These are phyloP conservation scores for Pygoscelis adeliae DNA, from an alignment of 2,113 vertebrate genomes.

Conservation along the genomic window DNA sequence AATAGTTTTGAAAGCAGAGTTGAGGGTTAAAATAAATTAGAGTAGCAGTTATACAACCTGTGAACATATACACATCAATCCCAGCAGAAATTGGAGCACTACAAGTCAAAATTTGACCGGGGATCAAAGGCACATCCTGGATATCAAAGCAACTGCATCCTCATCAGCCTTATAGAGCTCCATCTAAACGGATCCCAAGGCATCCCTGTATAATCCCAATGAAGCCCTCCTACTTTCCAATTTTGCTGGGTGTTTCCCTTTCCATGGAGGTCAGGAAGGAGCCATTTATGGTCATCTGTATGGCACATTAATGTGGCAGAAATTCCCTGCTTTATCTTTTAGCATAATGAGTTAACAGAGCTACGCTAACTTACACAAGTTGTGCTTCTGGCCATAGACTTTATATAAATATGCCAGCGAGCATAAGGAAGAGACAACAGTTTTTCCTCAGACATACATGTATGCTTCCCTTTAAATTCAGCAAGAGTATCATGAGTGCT, in stretches of 20 bases:
- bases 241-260: background rate
- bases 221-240: background rate
- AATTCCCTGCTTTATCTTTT: background rate
- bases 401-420: rapidly evolving
- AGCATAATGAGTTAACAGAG: background rate
- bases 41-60: background rate
- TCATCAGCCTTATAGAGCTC: background rate
- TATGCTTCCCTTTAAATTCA: background rate
- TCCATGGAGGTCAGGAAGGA: background rate
- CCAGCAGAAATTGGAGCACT: background rate
- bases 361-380: background rate
- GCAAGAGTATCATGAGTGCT: background rate
- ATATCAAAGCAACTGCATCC: background rate
- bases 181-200: background rate
- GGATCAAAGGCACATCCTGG: background rate
- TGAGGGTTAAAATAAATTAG: background rate
- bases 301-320: background rate
- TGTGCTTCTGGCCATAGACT: background rate
- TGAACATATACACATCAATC: rapidly evolving
- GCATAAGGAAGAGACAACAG: background rate
- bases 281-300: background rate
- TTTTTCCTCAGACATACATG: background rate
- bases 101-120: background rate
- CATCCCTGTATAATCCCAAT: background rate
- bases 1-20: background rate